These are phyloP conservation scores for Oikopleura dioica DNA, from an alignment of 23 tunicate species.

Conservation along the genomic window DNA sequence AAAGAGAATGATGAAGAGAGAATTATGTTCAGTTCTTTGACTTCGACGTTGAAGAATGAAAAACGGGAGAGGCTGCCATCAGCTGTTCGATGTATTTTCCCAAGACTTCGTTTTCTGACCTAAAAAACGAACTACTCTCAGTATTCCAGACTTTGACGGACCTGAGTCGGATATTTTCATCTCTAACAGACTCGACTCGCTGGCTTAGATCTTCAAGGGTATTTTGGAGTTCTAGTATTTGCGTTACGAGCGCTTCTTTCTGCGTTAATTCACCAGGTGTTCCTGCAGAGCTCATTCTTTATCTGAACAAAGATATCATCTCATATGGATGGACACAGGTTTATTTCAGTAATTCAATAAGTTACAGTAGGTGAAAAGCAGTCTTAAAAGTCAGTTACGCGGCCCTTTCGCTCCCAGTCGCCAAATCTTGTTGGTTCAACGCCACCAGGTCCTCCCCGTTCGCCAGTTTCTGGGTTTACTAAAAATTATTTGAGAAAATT, in stretches of 20 bases:
- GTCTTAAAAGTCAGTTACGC: slow-evolving; percentile 1
- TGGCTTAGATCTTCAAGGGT: slow-evolving; percentile 81
- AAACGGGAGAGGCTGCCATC: slow-evolving; percentile 88
- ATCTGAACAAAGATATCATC: too few species aligned
- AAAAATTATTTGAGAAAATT: too few species aligned
- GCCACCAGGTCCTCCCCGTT: slow-evolving; percentile 7
- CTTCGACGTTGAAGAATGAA: slow-evolving; percentile 65
- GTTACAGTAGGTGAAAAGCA: not conserved
- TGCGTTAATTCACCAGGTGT: slow-evolving; percentile 64
- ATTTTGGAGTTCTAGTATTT: slow-evolving; percentile 72
- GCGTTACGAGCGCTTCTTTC: slow-evolving; percentile 53
- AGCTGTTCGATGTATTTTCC: slow-evolving; percentile 90
- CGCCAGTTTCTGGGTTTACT: slow-evolving; percentile 11
- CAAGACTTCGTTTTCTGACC: slow-evolving; percentile 69
- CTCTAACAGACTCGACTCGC: slow-evolving; percentile 86
- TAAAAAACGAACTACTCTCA: not conserved
- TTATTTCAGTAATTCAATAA: not conserved
- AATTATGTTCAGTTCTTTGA: too few species aligned
- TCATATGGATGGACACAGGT: too few species aligned
- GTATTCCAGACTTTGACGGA: too few species aligned
- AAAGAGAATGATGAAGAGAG: too few species aligned
- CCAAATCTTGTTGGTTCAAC: slow-evolving; percentile 1
- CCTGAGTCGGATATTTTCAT: slow-evolving; percentile 74
- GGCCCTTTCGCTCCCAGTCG: slow-evolving; percentile 12
- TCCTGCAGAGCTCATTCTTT: too few species aligned